Conservation (phyloP, 2,113 vertebrate genomes). For the Poeciliopsis retropinna region DNA sequence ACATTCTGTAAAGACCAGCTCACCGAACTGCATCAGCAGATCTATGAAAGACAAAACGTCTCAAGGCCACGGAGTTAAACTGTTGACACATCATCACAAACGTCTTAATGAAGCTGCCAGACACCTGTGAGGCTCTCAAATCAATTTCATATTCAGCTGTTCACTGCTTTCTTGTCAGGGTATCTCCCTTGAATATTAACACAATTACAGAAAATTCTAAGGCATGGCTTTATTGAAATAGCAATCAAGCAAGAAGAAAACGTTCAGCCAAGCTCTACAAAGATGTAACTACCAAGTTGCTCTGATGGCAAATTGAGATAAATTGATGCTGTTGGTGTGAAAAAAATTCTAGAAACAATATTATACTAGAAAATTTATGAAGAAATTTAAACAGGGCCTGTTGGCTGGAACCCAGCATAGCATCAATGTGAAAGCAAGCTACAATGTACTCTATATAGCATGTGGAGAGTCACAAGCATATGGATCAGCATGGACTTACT, state of each 20-base stretch:
- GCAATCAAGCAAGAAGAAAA: slow-evolving; percentile 27
- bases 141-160: slow-evolving; percentile 50
- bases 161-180: slow-evolving; percentile 38
- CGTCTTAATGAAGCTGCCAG: slow-evolving; percentile 44
- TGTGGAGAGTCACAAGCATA: too few species aligned
- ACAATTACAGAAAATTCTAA: slow-evolving; percentile 31
- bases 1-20: too few species aligned
- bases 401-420: too few species aligned
- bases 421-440: too few species aligned
- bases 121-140: slow-evolving; percentile 49
- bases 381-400: too few species aligned
- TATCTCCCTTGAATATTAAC: slow-evolving; percentile 47
- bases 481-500: too few species aligned
- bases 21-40: slow-evolving; percentile 16
- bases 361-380: neutral
- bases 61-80: slow-evolving; percentile 29
- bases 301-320: slow-evolving; percentile 3
- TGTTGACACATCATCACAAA: slow-evolving; percentile 19
- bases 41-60: slow-evolving; percentile 17
- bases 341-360: neutral
- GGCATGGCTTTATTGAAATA: slow-evolving; percentile 29
- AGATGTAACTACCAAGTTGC: slow-evolving; percentile 10
- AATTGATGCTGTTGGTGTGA: neutral
- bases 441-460: too few species aligned
- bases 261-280: neutral